Evolutionary conservation across 2,888 invertebrate species (phyloP).

Genomic region (Sinopyrophorus schimmeli): DNA sequence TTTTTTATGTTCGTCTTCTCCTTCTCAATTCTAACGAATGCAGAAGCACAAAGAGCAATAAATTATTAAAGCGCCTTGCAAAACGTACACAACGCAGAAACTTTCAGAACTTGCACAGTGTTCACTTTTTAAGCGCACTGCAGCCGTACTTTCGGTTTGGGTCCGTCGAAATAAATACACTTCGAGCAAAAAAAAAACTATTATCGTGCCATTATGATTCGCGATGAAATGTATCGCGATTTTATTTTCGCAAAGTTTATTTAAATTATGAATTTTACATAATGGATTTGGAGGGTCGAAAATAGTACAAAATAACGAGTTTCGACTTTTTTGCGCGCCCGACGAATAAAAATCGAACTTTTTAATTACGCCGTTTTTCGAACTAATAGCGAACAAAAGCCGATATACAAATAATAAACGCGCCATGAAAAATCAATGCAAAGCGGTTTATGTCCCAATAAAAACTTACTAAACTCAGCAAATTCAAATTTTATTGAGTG

Average conservation of each 20-base stretch:
- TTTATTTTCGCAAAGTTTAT: neutral
- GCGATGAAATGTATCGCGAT: neutral
- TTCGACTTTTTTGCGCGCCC: neutral
- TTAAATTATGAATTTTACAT: neutral
- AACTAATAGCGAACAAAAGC: constrained; percentile 7
- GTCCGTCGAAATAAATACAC: constrained; percentile 7
- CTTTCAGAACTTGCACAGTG: constrained; percentile 17
- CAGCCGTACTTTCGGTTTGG: constrained; percentile 29
- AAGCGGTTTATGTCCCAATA: constrained; percentile 13
- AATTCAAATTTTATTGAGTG: constrained; percentile 17
- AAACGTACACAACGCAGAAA: constrained; percentile 18
- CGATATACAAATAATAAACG: constrained; percentile 9
- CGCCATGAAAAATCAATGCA: constrained; percentile 10
- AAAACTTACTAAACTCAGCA: constrained; percentile 17
- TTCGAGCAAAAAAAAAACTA: neutral
- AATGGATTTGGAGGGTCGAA: too few species aligned
- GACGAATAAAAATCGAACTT: constrained; percentile 4
- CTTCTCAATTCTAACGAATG: constrained; percentile 21
- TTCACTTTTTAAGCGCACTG: constrained; percentile 24
- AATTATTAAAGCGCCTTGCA: constrained; percentile 22
- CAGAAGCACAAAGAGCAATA: constrained; percentile 24
- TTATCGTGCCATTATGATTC: neutral
- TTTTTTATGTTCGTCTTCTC: too few species aligned
- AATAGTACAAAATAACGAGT: too few species aligned
- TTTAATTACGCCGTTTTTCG: constrained; percentile 6